Conservation (phyloP, 2,888 invertebrate species). For the Trypoxylon attenuatum region DNA sequence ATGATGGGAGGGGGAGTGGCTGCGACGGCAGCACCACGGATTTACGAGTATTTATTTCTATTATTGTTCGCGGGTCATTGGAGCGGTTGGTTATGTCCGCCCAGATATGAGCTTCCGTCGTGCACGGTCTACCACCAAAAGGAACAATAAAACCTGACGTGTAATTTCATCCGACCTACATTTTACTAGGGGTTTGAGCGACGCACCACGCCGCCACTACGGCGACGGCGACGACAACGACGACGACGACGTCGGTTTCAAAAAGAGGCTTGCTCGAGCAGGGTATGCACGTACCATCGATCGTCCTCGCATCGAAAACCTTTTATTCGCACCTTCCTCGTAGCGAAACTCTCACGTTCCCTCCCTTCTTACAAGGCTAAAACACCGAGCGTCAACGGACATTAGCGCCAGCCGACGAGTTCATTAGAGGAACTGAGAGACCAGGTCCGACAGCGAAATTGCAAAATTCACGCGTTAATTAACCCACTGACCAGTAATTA, state of each 20-base stretch:
- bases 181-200: conserved; percentile 51
- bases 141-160: conserved; percentile 55
- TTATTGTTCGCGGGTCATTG: conserved; percentile 12
- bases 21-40: conserved; percentile 1
- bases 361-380: background rate
- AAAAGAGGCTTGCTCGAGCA: background rate
- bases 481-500: conserved; percentile 25
- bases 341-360: background rate
- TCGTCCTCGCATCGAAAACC: conserved; percentile 31
- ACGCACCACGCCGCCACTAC: conserved; percentile 43
- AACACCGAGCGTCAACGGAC: background rate
- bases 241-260: no score
- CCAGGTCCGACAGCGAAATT: background rate
- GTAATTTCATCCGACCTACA: conserved; percentile 60
- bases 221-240: conserved; percentile 5
- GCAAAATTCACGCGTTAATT: conserved; percentile 31
- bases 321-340: conserved; percentile 22
- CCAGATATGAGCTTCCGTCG: conserved; percentile 21
- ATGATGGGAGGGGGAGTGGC: background rate
- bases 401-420: background rate
- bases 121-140: conserved; percentile 15
- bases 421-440: background rate
- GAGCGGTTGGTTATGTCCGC: conserved; percentile 29
- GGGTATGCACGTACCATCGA: conserved; percentile 37
- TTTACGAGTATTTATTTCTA: conserved; percentile 18